phyloP scores from a whole-genome alignment of 1,140 invertebrate species.

The Venustaconcha ellipsiformis region DNA sequence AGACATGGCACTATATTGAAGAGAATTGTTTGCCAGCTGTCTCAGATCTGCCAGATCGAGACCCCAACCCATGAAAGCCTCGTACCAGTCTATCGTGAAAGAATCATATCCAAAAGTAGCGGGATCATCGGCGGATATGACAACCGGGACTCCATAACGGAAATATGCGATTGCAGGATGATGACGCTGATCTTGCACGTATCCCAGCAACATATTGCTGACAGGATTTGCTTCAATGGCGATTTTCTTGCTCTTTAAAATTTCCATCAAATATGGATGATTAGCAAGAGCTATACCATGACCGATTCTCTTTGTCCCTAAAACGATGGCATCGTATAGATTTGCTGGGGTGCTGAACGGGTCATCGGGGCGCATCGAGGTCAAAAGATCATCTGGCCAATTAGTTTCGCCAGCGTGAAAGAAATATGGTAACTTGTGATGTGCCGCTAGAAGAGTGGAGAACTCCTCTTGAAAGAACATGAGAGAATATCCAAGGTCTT shows the following conservation, averaged over 20 bases:
- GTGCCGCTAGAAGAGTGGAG: constrained; percentile 18
- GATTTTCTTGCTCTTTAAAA: constrained; percentile 40
- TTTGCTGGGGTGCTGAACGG: constrained; percentile 40
- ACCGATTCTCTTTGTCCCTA: constrained; percentile 43
- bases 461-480: constrained; percentile 40
- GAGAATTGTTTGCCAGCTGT: constrained; percentile 44
- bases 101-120: constrained; percentile 51
- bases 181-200: constrained; percentile 43
- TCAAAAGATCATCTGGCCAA: constrained; percentile 49
- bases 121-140: constrained; percentile 49
- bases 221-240: constrained; percentile 47
- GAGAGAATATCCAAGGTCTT: constrained; percentile 49
- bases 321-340: constrained; percentile 43
- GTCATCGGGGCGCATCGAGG: constrained; percentile 34
- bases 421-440: constrained; percentile 25
- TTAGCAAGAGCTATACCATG: constrained; percentile 16
- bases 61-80: constrained; percentile 50
- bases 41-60: constrained; percentile 43
- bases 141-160: constrained; percentile 1
- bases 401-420: constrained; percentile 38
- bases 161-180: constrained; percentile 47
- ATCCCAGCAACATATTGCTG: constrained; percentile 50
- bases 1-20: constrained; percentile 39
- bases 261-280: constrained; percentile 7
- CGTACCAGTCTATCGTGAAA: constrained; percentile 55